Base-by-base conservation (phyloP, 2,113 vertebrate genomes). In the Triplophysa dalaica region DNA sequence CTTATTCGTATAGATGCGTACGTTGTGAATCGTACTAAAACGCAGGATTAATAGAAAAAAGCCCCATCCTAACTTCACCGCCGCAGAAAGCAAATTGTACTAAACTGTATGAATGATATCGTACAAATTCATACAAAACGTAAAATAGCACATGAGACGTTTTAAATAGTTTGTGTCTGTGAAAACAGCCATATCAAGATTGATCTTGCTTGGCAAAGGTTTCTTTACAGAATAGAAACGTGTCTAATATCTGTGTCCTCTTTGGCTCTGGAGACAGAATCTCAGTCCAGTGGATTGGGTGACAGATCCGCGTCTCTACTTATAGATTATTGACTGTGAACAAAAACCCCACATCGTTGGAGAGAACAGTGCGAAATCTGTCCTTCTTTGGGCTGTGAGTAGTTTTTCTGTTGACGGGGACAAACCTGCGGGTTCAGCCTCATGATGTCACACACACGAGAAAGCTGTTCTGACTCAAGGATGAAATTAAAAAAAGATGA, bases 311-410 rank as follows among this genome's bases (percentile, higher is more conserved):
- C 45, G 24, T 29, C 50, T 80, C 72, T 70, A 81, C 70, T 63
- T 64, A 77, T 77, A 81, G 80, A 68, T 48, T 52, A 81, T 45
- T 4, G 72, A 85, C 75, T 54, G 16, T 19, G 33, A 80, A 72
- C 70, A 54, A 21, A 74, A 79, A 43, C 67, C 22, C 6, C 26
- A 2, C 26, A 52, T 85, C 81, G 70, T 72, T 79, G 66, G 50
- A 64, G 29, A 52, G 29, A n/a, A 60, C 50, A 61, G 45, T 8
- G 3, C 2, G 43, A 45, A 67, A 70, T 33, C 16, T 69, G 14
- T 68, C 65, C 8, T 13, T 0, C 2, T 77, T 17, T 5, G 41
- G 10, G 63, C 64, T 43, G 10, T 29, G 9, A 54, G 7, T 24
- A 11, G 13, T 24, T 24, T 9, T 60, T 38, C n/a, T 54, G n/a